phyloP scores from a whole-genome alignment of 2,113 vertebrate species.

The Chascanopsetta lugubris region DNA sequence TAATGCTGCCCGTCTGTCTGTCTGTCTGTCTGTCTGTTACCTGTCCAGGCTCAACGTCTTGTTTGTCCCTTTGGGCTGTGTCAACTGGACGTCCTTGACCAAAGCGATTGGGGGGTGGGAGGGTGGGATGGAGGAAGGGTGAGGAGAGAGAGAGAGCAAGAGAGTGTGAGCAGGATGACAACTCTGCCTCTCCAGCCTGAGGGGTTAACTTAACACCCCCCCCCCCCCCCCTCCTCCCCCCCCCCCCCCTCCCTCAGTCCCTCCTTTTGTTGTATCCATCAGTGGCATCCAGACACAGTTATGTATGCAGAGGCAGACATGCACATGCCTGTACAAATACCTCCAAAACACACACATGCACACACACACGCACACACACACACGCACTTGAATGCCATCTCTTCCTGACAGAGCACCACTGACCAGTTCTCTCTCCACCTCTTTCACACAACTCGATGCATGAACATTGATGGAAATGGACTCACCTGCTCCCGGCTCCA shows the following conservation, averaged over 20 bases:
- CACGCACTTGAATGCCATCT: slow-evolving; percentile 28
- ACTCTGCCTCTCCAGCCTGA: slow-evolving; percentile 40
- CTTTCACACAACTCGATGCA: slow-evolving; percentile 56
- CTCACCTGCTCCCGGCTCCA: slow-evolving; percentile 57
- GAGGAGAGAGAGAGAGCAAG: neutral
- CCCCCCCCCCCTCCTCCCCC: neutral
- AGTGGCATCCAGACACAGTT: slow-evolving; percentile 38
- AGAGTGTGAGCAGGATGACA: slow-evolving; percentile 63
- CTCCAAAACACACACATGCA: neutral
- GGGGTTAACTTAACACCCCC: slow-evolving; percentile 38
- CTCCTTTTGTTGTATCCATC: slow-evolving; percentile 55
- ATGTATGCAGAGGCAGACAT: neutral
- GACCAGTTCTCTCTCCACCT: slow-evolving; percentile 40
- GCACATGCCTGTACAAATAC: neutral
- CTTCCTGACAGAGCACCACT: slow-evolving; percentile 45
- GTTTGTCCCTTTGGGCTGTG: slow-evolving; percentile 44
- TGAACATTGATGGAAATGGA: slow-evolving; percentile 53
- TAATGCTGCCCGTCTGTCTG: neutral
- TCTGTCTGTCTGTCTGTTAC: slow-evolving; percentile 17
- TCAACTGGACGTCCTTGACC: slow-evolving; percentile 60
- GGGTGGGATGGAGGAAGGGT: neutral
- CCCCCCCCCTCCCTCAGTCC: slow-evolving; percentile 25
- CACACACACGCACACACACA: slow-evolving; percentile 1
- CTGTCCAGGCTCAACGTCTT: slow-evolving; percentile 31
- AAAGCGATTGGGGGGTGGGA: slow-evolving; percentile 2